Percentiles rank a stretch among this genome's conserved stretches.
phyloP scores from a whole-genome alignment of 2,113 vertebrate genomes.

The Atherinomorus stipes region DNA sequence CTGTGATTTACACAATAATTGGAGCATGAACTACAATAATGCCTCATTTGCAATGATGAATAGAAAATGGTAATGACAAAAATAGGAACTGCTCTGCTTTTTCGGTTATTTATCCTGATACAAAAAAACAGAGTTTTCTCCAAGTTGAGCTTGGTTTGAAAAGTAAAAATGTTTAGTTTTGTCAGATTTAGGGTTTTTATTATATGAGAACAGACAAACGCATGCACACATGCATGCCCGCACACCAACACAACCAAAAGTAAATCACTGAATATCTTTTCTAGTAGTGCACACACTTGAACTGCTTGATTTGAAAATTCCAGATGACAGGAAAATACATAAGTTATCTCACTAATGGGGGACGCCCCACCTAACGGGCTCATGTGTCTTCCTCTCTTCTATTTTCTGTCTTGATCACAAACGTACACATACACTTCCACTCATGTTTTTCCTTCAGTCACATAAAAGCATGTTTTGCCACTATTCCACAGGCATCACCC shows the following conservation, averaged over 20 bases:
- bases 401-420: neutral
- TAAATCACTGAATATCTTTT: neutral
- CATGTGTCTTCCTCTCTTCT: neutral
- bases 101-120: neutral
- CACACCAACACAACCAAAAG: neutral
- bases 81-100: too few relatives aligned
- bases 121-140: neutral
- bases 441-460: neutral
- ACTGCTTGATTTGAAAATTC: constrained; percentile 21
- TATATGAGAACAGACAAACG: neutral
- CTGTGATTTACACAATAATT: too few relatives aligned
- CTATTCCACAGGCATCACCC: too few relatives aligned
- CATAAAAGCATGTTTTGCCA: neutral
- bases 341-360: constrained; percentile 23
- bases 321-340: constrained; percentile 26
- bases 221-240: neutral
- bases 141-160: neutral
- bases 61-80: too few relatives aligned
- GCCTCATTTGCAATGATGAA: too few relatives aligned
- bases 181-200: neutral
- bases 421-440: neutral
- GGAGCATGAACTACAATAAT: too few relatives aligned
- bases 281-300: neutral
- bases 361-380: constrained; percentile 4
- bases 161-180: too few relatives aligned